Conservation (phyloP, 1,140 invertebrate genomes). For the Leptonema lineaticorne region DNA sequence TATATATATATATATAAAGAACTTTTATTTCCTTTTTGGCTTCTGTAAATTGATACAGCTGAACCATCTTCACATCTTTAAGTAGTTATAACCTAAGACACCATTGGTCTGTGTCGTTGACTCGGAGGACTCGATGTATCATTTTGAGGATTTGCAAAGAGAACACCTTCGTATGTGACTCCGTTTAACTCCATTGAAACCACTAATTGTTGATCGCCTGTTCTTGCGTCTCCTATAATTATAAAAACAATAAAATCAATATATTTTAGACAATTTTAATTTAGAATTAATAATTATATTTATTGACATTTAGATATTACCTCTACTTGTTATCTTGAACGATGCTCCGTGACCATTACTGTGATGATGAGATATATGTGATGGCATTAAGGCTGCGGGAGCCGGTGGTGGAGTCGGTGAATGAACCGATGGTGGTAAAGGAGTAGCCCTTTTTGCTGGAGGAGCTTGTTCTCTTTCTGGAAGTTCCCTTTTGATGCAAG, state of each 20-base stretch:
- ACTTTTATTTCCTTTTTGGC: no score
- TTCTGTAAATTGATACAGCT: not conserved
- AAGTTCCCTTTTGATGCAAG: conserved; percentile 63
- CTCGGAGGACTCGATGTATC: conserved; percentile 55
- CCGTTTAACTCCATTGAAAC: conserved; percentile 98
- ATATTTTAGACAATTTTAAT: no score
- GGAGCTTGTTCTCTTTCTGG: conserved; percentile 59
- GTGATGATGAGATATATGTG: conserved; percentile 43
- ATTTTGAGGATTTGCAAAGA: conserved; percentile 67
- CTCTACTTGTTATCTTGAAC: conserved; percentile 87
- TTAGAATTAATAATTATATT: no score
- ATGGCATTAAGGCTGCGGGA: conserved; percentile 54
- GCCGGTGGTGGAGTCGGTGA: conserved; percentile 49
- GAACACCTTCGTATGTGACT: conserved; percentile 82
- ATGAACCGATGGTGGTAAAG: conserved; percentile 45
- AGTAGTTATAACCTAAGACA: conserved; percentile 46
- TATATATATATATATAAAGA: no score
- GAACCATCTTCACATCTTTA: not conserved
- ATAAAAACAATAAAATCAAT: not conserved
- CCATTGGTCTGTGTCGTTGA: conserved; percentile 50
- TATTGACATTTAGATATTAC: conserved; percentile 51
- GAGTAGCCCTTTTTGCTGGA: conserved; percentile 61
- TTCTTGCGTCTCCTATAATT: conserved; percentile 64
- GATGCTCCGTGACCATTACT: conserved; percentile 66
- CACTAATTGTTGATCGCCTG: conserved; percentile 83